phyloP scores from a whole-genome alignment of 2,113 vertebrate genomes.

The Rhinolophus ferrumequinum region DNA sequence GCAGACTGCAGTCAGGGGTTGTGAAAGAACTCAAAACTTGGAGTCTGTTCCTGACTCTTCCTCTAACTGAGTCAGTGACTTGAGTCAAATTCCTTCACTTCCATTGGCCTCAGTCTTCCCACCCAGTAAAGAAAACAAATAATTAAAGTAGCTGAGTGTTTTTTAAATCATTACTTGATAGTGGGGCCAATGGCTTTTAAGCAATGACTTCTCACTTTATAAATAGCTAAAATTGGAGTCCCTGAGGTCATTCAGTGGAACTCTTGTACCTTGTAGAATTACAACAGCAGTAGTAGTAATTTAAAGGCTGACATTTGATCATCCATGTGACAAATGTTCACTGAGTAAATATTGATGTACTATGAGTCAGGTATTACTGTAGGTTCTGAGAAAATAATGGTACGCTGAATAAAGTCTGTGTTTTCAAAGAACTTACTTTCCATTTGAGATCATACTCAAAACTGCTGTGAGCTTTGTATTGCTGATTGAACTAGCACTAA shows the following conservation, averaged over 20 bases:
- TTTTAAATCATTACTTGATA: neutral
- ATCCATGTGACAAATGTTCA: neutral
- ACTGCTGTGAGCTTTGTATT: neutral
- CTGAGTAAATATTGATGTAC: neutral
- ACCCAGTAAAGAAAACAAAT: neutral
- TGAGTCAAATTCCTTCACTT: neutral
- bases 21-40: neutral
- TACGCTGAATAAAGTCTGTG: neutral
- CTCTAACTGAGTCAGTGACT: neutral
- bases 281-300: neutral
- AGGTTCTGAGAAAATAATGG: neutral
- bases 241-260: neutral
- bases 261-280: neutral
- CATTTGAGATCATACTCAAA: neutral
- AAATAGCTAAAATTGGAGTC: neutral
- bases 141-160: neutral
- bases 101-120: neutral
- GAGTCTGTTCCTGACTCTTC: neutral
- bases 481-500: neutral
- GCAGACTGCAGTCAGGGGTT: neutral
- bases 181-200: neutral
- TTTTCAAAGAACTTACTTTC: neutral
- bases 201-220: neutral
- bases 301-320: neutral
- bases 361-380: neutral